Evolutionary conservation across 2,888 invertebrate species (phyloP), one percentile per base, ranked within the genome.

Genomic region (Eustalomyia histrio): DNA sequence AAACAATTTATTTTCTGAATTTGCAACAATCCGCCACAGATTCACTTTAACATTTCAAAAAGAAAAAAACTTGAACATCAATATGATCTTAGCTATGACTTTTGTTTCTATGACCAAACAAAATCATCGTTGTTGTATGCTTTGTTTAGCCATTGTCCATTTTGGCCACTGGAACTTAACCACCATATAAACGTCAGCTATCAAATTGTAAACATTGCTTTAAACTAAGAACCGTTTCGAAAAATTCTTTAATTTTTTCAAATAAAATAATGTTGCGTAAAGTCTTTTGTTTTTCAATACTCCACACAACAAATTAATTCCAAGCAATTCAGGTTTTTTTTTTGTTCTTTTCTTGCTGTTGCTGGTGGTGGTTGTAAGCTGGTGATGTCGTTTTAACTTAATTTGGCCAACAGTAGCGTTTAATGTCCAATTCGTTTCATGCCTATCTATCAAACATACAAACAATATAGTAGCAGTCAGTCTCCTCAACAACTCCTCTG

Each of bases 371-470:
- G 21, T 16, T 52, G 65, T 55, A n/a, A 52, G 61, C 21, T 69
- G 50, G 21, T 43, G 55, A 76, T 50, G 75, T 60, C 29, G 74
- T 75, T 71, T 65, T 79, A 47, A 75, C 75, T 74, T 63, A 79
- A 79, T 75, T 79, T 79, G 86, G 86, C 84, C 88, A 87, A 88
- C 88, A 87, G 88, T 88, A 88, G 88, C 88, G 80, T 87, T 88
- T 86, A 87, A 86, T 87, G 86, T 86, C 86, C 86, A 86, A 87
- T 87, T 85, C 86, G 85, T 85, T 87, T 87, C 85, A 75, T 78
- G 52, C n/a, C 43, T 52, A 60, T 67, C 65, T 68, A 58, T 21
- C 60, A 29, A 64, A 14, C n/a, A n/a, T 4, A 39, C 1, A 39
- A 39, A 39, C 39, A 57, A 18, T 50, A 9, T 61, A 43, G n/a